These are phyloP conservation scores for Mimachlamys varia DNA, from an alignment of 2,888 invertebrate genomes.

Conservation along the genomic window DNA sequence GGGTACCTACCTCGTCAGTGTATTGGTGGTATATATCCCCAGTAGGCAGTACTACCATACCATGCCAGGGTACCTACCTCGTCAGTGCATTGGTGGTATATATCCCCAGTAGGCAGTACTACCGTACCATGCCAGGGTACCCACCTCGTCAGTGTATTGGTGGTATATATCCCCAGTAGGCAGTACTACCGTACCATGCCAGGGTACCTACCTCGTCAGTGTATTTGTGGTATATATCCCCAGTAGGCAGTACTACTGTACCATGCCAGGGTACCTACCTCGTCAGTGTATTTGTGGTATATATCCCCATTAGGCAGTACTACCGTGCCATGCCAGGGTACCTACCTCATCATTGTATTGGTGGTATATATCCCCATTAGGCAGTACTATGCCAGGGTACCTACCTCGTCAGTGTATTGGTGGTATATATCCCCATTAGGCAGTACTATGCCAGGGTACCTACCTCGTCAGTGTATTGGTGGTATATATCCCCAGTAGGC, in stretches of 20 bases:
- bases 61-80: not conserved
- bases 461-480: not conserved
- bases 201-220: not conserved
- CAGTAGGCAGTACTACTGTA: too few relatives aligned
- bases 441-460: not conserved
- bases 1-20: not conserved
- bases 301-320: too few relatives aligned
- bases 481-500: not conserved
- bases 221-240: not conserved
- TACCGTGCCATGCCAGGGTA: too few relatives aligned
- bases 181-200: too few relatives aligned
- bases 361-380: too few relatives aligned
- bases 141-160: not conserved
- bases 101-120: too few relatives aligned
- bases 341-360: not conserved
- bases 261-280: too few relatives aligned
- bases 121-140: too few relatives aligned
- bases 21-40: not conserved
- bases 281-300: not conserved
- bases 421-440: too few relatives aligned
- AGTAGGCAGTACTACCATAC: too few relatives aligned
- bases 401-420: not conserved
- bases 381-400: not conserved
- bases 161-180: too few relatives aligned
- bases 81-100: not conserved